Conservation (phyloP, 2,797 vertebrate genomes). For the Psittacula echo region DNA sequence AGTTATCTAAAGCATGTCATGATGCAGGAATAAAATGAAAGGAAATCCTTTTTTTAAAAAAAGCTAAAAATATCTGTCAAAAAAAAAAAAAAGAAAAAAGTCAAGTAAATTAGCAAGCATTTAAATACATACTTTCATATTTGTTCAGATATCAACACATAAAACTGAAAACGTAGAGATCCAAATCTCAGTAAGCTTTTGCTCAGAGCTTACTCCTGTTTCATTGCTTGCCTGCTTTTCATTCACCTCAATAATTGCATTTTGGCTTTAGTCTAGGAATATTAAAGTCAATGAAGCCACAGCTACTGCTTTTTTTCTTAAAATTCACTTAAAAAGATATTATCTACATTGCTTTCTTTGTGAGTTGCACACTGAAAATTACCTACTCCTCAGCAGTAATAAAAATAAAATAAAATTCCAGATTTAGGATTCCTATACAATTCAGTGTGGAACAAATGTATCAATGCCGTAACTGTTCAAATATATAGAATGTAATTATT, state of each 20-base stretch:
- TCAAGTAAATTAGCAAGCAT: neutral
- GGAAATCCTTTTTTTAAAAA: neutral
- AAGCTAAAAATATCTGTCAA: neutral
- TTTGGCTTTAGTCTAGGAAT: neutral
- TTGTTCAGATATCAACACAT: neutral
- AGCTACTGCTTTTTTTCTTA: neutral
- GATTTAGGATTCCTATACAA: neutral
- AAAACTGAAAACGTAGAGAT: neutral
- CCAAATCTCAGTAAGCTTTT: neutral
- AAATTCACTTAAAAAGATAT: neutral
- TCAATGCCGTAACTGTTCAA: neutral
- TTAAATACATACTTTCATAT: neutral
- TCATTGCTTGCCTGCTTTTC: neutral
- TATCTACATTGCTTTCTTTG: neutral
- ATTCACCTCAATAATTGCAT: neutral
- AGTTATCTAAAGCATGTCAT: neutral
- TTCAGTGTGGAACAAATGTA: neutral
- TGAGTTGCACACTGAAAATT: neutral
- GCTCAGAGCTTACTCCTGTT: accelerated
- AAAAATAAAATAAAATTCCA: neutral
- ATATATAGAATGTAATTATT: neutral
- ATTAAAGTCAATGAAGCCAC: neutral
- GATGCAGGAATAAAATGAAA: neutral
- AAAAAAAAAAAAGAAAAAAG: neutral
- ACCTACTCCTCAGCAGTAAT: neutral